phyloP scores from a whole-genome alignment of 2,113 vertebrate genomes.

The Mustela nigripes region DNA sequence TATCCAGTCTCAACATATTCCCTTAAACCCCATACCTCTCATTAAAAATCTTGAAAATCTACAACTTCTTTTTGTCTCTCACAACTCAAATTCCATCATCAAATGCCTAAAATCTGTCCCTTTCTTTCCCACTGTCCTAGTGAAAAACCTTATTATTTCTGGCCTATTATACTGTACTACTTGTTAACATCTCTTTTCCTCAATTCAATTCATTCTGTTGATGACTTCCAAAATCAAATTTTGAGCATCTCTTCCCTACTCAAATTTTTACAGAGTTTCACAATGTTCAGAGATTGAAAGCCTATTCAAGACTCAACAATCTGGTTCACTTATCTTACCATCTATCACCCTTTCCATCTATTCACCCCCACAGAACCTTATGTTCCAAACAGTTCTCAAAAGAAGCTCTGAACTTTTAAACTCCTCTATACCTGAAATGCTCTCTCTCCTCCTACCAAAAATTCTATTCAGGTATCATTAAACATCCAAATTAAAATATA shows the following conservation, averaged over 20 bases:
- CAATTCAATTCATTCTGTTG: not conserved
- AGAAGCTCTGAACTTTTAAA: not conserved
- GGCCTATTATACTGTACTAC: not conserved
- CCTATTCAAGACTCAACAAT: not conserved
- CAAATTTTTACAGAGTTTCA: not conserved
- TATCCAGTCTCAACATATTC: not conserved
- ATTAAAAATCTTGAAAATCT: constrained; percentile 45
- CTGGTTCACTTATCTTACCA: constrained; percentile 23
- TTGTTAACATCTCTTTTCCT: not conserved
- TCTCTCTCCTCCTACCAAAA: not conserved
- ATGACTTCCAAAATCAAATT: not conserved
- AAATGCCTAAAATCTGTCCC: constrained; percentile 32
- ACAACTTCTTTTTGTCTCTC: not conserved
- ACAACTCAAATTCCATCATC: constrained; percentile 32
- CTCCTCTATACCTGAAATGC: not conserved
- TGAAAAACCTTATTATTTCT: not conserved
- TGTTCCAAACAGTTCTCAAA: constrained; percentile 2
- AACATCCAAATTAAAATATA: constrained; percentile 39
- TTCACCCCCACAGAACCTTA: not conserved
- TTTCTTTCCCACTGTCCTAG: not conserved
- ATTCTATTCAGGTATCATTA: not conserved
- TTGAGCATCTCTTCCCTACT: not conserved
- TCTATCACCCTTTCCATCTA: not conserved
- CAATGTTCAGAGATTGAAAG: not conserved
- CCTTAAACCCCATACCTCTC: not conserved